Percentiles rank a stretch among this genome's conserved stretches.
phyloP scores from a whole-genome alignment of 2,113 vertebrate species.

The Clarias macrocephalus region DNA sequence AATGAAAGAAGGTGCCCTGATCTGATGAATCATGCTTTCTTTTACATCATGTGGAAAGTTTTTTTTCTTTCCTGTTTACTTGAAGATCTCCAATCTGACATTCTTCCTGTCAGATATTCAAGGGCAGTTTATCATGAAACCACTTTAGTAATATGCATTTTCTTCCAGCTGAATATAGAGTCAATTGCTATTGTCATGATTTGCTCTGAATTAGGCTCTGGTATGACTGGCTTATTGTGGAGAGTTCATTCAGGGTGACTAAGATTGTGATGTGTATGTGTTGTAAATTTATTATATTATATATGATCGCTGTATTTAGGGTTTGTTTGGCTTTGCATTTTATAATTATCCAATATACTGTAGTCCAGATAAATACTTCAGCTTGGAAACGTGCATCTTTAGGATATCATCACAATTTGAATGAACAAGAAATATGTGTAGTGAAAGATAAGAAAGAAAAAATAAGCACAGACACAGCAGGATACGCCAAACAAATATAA shows the following conservation, averaged over 20 bases:
- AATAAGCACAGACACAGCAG: conserved; percentile 34
- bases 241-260: background rate
- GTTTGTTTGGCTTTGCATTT: background rate
- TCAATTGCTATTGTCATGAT: conserved; percentile 19
- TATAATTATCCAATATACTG: background rate
- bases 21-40: too few relatives aligned
- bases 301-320: background rate
- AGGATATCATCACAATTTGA: background rate
- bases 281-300: too few relatives aligned
- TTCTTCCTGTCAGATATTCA: conserved; percentile 28
- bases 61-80: background rate
- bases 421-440: background rate
- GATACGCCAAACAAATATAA: conserved; percentile 77
- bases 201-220: conserved; percentile 14
- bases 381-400: background rate
- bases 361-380: background rate
- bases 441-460: conserved; percentile 40
- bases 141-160: conserved; percentile 1
- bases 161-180: conserved; percentile 26
- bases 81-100: conserved; percentile 24
- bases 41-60: too few relatives aligned
- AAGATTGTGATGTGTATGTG: background rate
- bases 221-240: background rate
- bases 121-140: conserved; percentile 8
- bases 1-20: too few relatives aligned